These are phyloP conservation scores for Caranx melampygus DNA, from an alignment of 2,113 vertebrate genomes.

Conservation along the genomic window DNA sequence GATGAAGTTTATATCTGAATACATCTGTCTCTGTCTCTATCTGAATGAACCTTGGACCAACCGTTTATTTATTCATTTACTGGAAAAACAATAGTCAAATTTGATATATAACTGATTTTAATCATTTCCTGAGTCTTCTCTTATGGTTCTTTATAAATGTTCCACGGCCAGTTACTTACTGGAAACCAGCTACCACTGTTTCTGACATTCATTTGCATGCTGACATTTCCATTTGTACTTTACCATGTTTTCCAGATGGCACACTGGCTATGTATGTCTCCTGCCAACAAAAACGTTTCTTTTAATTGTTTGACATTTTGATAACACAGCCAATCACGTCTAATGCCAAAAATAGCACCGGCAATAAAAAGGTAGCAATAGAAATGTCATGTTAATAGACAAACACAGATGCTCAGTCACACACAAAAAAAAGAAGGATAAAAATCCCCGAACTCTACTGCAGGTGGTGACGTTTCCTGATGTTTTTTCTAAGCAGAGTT, in stretches of 20 bases:
- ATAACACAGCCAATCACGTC: not conserved
- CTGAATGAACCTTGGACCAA: not conserved
- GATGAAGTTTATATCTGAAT: not conserved
- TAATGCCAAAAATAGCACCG: slow-evolving; percentile 9
- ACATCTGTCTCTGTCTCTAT: no score
- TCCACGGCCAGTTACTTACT: not conserved
- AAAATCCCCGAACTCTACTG: not conserved
- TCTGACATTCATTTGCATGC: not conserved
- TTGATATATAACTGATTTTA: no score
- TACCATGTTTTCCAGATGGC: not conserved
- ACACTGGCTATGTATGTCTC: not conserved
- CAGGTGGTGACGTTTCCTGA: slow-evolving; percentile 52
- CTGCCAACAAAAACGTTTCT: not conserved
- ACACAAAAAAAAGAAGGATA: not conserved
- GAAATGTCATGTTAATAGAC: slow-evolving; percentile 3
- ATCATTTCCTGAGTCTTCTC: no score
- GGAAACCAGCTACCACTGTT: not conserved
- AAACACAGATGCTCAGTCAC: slow-evolving; percentile 31
- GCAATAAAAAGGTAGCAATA: not conserved
- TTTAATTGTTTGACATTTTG: slow-evolving; percentile 13
- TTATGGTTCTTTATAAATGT: no score
- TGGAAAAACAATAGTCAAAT: no score
- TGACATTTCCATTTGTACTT: not conserved
- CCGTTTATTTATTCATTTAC: no score
- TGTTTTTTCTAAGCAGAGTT: slow-evolving; percentile 56